Evolutionary conservation across 1,140 invertebrate species (phyloP).

Genomic region (Neotoxoptera formosana): DNA sequence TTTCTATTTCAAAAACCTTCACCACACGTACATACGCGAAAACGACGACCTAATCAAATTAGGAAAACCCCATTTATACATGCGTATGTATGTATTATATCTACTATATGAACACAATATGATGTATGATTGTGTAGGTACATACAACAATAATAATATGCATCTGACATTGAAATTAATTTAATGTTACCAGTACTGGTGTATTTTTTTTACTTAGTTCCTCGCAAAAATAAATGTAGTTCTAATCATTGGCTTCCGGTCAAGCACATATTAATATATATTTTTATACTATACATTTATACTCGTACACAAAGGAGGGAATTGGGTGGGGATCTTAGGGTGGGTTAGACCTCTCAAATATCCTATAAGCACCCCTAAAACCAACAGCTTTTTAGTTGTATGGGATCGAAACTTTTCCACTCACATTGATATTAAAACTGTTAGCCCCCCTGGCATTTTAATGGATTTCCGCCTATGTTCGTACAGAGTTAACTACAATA

Average conservation of each 20-base stretch:
- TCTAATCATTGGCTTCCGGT: not conserved
- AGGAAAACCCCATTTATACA: not conserved
- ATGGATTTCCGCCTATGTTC: not conserved
- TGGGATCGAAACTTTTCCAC: no score
- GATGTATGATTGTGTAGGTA: not conserved
- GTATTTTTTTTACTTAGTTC: not conserved
- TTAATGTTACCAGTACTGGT: not conserved
- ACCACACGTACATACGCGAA: not conserved
- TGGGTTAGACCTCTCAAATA: no score
- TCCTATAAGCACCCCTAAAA: no score
- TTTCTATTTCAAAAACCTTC: not conserved
- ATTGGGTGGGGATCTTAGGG: no score
- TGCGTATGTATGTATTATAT: not conserved
- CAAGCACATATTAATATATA: not conserved
- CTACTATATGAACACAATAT: not conserved
- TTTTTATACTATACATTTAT: not conserved
- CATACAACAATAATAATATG: not conserved
- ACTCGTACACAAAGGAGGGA: not conserved
- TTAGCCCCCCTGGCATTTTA: no score
- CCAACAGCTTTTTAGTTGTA: no score
- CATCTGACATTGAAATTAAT: not conserved
- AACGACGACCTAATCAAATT: conserved; percentile 31
- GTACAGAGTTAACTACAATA: not conserved
- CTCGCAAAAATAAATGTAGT: not conserved
- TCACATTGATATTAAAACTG: no score